Conservation (phyloP, 1,140 invertebrate genomes). For the Drosophila carrolli region DNA sequence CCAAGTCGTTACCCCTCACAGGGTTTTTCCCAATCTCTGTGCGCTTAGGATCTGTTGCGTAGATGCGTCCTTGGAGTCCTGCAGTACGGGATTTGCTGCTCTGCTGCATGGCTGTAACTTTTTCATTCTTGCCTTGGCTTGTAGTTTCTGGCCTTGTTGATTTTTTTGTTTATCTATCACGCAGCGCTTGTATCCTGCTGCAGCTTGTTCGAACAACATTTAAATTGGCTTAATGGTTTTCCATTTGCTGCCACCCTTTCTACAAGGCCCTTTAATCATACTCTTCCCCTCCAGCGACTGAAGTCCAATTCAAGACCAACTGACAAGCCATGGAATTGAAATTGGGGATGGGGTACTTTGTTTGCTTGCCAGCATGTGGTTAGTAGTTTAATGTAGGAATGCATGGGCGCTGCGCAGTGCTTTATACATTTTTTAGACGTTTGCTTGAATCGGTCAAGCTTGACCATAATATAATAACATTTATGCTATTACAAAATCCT, state of each 20-base stretch:
- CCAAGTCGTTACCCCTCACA: no score
- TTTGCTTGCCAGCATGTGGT: conserved; percentile 9
- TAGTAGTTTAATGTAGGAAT: conserved; percentile 4
- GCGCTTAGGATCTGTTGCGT: conserved; percentile 10
- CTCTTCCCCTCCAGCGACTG: background rate
- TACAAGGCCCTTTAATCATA: background rate
- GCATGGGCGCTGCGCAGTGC: no score
- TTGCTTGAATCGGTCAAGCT: background rate
- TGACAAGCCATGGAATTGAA: background rate
- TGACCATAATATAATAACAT: no score
- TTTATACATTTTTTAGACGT: conserved; percentile 24
- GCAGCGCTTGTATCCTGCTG: conserved; percentile 14
- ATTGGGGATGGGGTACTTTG: conserved; percentile 2
- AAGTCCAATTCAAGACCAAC: conserved; percentile 3
- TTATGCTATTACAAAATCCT: no score
- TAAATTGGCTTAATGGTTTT: conserved; percentile 69
- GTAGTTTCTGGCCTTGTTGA: conserved; percentile 18
- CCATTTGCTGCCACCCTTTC: conserved; percentile 35
- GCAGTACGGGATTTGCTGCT: conserved; percentile 48
- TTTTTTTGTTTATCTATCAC: conserved; percentile 56
- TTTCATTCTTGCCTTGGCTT: background rate
- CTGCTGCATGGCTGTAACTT: conserved; percentile 1
- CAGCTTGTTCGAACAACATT: conserved; percentile 61
- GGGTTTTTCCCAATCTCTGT: background rate
- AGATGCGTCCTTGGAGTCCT: conserved; percentile 47